Evolutionary conservation across 2,888 invertebrate genomes (phyloP).

Genomic region (Acronicta psi): DNA sequence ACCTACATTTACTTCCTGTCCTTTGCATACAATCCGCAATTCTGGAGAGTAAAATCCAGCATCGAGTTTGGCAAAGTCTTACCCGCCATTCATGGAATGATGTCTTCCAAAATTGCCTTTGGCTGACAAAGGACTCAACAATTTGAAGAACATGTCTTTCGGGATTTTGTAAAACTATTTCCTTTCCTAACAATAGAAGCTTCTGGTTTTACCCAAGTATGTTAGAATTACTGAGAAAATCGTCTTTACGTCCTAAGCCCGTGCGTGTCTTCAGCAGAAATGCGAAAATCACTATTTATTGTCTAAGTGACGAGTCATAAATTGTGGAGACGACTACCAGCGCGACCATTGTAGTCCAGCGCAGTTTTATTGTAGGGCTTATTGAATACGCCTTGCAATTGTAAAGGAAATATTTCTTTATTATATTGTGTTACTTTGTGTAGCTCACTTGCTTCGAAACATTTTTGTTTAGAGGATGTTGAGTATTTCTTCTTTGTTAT

Average conservation of each 20-base stretch:
- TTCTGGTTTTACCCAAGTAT: conserved; percentile 24
- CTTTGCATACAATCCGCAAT: no score
- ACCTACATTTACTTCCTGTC: no score
- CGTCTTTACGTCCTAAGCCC: conserved; percentile 64
- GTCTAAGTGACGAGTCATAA: conserved; percentile 86
- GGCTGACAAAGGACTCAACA: no score
- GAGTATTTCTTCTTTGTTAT: not conserved
- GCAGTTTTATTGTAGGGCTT: conserved; percentile 55
- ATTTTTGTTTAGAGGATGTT: conserved; percentile 3
- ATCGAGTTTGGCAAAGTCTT: no score
- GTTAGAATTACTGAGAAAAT: conserved; percentile 5
- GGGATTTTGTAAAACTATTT: not conserved
- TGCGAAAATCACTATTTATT: conserved; percentile 88
- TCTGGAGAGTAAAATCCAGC: no score
- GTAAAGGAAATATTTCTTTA: conserved; percentile 54
- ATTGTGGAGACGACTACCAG: conserved; percentile 74
- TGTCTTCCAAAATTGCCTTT: no score
- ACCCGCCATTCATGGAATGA: no score
- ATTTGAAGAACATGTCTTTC: no score
- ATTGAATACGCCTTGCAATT: conserved; percentile 61
- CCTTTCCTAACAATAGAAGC: not conserved
- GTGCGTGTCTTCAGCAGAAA: conserved; percentile 75
- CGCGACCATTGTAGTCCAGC: conserved; percentile 75
- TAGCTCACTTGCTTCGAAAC: not conserved
- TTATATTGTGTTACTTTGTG: conserved; percentile 57